Base-by-base conservation (phyloP, 1,140 invertebrate species). In the Cyclina sinensis region DNA sequence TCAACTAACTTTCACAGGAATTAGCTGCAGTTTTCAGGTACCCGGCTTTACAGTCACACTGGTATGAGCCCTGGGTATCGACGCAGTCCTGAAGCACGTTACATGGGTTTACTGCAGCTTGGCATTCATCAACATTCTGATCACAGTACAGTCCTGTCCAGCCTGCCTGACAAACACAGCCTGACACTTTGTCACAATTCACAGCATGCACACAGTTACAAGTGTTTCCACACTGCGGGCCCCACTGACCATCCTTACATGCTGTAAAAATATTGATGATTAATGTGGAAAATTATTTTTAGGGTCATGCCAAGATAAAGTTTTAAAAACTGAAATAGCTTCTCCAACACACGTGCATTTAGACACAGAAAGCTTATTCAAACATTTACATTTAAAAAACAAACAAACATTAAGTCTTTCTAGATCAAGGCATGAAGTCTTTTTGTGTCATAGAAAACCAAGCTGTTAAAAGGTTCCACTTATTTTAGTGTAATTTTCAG, bases 1-100 rank as follows among this genome's bases (percentile, higher is more conserved):
- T 54, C 0, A 39, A 73, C 82, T 74, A 74, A 85, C 82, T 85
- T 35, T 54, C 32, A 57, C 82, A 85, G 14, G 35, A 27, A 18
- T 32, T 51, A 0, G 35, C 39, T 18, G 21, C 70, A 59, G 18
- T 27, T 59, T 12, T n/a, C 37, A 7, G 2, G 70, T 74, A 85
- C 11, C 82, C 82, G 12, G 35, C 11, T 18, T 54, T 76, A 59
- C 82, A 85, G 24, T 54, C 18, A 39, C 82, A 85, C 11, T 16
- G 1, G 35, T 85, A 85, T 35, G 82, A 85, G 27, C 82, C 82
- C 7, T 0, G n/a, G 3, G 82, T 85, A 43, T 85, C 46, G 0
- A 37, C 30, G 32, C 82, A 85, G 9, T 59, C 48, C 35, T 74
- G 43, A 18, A 74, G 16, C 43, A 54, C 7, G 32, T 14, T 43